Base-by-base conservation (phyloP, 2,113 vertebrate species). In the Rostratula benghalensis region DNA sequence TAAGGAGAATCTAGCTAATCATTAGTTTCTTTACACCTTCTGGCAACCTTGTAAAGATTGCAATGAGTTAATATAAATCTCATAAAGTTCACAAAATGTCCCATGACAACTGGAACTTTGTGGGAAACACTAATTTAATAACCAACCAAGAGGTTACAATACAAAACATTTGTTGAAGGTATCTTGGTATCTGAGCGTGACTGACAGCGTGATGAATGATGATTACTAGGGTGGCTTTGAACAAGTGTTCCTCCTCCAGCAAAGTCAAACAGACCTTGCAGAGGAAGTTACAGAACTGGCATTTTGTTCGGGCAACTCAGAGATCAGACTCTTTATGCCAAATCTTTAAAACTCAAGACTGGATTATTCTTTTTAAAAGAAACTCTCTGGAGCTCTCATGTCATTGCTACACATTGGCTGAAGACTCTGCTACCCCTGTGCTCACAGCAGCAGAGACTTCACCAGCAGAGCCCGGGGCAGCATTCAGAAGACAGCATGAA, bases 1-100 rank as follows among this genome's bases (percentile, higher is more conserved):
- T 75, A 83, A 77, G 89, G 86, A 93, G 79, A 87, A 67, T n/a
- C 64, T 90, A 82, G 94, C 69, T 97, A 97, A 95, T 96, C 30
- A 95, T 96, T 94, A 81, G 77, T 81, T 89, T 84, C 93, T 87
- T 91, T 82, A 84, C 83, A 81, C 73, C 91, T 94, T 78, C 80
- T 94, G 89, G 89, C 83, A 96, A 94, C 86, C 90, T 92, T 92
- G 83, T 67, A 83, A 81, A 92, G 76, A 84, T 75, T 94, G 33
- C 73, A 89, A 11, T 18, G 65, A 96, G 95, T 96, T 97, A 97
- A 96, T 96, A 92, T 93, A 95, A 97, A 95, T 96, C 89, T 60
- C 73, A 67, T 81, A 28, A 82, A 87, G 93, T 92, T 92, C 83
- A 95, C 67, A 75, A 48, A 94, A 74, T 70, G 80, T 81, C 83